These are phyloP conservation scores for Hydrotaea cyrtoneurina DNA, from an alignment of 2,888 invertebrate species.

Conservation along the genomic window DNA sequence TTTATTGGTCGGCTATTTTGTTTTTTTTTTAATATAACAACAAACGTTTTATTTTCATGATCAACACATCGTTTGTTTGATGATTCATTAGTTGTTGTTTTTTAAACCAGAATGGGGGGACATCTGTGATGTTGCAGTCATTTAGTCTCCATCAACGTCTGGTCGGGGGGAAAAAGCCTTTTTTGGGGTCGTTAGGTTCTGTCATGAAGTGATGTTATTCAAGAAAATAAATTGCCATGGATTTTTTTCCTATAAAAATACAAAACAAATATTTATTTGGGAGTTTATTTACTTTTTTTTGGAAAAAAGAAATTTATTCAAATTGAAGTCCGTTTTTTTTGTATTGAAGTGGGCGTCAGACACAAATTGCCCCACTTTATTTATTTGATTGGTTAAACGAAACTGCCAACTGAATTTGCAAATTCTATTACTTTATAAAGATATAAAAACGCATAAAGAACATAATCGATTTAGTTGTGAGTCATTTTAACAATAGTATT, in stretches of 20 bases:
- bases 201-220: conserved; percentile 17
- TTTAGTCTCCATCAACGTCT: background rate
- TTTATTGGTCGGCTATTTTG: conserved; percentile 15
- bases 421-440: background rate
- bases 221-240: background rate
- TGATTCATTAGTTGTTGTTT: background rate
- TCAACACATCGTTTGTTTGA: background rate
- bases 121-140: background rate
- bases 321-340: background rate
- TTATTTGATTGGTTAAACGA: background rate
- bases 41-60: background rate
- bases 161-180: background rate
- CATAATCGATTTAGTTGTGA: too few relatives aligned
- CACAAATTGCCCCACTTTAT: background rate
- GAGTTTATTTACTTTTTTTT: too few relatives aligned
- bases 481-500: too few relatives aligned
- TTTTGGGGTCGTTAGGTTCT: background rate
- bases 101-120: background rate
- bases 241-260: background rate
- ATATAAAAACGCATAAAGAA: too few relatives aligned
- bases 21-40: background rate
- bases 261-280: conserved; percentile 22
- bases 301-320: background rate
- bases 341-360: conserved; percentile 17
- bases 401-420: background rate